These are phyloP conservation scores for Euphydryas editha DNA, from an alignment of 2,888 invertebrate species.

Conservation along the genomic window DNA sequence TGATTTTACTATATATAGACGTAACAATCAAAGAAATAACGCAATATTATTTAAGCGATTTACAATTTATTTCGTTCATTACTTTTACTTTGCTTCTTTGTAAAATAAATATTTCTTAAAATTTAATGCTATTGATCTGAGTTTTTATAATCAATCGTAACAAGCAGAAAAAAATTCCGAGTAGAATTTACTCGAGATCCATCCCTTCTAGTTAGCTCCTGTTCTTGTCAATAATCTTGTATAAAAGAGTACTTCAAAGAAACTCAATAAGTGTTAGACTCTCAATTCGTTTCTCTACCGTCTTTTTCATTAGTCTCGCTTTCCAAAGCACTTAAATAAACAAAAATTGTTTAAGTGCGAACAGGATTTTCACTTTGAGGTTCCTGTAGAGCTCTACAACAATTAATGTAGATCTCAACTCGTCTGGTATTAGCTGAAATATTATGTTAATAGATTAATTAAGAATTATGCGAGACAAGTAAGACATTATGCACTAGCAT, in stretches of 20 bases:
- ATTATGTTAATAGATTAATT: too few species aligned
- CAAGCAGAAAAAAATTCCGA: neutral
- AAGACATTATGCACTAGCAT: too few species aligned
- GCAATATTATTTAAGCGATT: too few species aligned
- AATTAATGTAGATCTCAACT: too few species aligned
- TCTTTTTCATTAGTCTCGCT: conserved; percentile 13
- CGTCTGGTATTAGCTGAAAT: too few species aligned
- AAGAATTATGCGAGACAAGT: too few species aligned
- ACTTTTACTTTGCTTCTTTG: too few species aligned
- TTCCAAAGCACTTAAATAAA: conserved; percentile 20
- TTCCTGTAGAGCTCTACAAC: neutral
- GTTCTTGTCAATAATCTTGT: neutral
- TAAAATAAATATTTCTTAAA: neutral
- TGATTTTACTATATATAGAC: too few species aligned
- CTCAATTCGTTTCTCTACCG: conserved; percentile 6
- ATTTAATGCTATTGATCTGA: neutral
- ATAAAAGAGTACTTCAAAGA: conserved; percentile 7
- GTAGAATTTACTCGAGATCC: neutral
- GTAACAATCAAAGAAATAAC: too few species aligned
- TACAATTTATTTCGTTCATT: too few species aligned
- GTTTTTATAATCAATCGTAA: neutral
- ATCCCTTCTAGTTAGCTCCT: neutral
- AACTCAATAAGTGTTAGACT: conserved; percentile 8
- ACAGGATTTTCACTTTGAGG: neutral
- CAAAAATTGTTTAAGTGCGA: neutral